Evolutionary conservation across 64 coral and sea anemone species (phyloP), one percentile per base, ranked within the genome.

Genomic region (Stylophora pistillata): DNA sequence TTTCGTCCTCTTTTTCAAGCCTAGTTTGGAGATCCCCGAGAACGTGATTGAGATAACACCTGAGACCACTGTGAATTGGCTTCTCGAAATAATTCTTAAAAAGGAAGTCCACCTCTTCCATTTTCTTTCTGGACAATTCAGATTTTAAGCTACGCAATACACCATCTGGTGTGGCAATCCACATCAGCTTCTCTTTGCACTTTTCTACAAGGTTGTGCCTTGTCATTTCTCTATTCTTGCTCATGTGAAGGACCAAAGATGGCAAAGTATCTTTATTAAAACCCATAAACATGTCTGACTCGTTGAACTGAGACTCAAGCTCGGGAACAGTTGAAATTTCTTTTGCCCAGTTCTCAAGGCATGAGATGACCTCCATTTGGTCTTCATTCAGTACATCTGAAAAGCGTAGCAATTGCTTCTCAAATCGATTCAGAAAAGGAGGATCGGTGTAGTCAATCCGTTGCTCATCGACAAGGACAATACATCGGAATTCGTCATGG

Each of bases 351-450:
- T 64, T 47, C 13, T 58, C 57, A 0, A 98, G 80, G 11, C 66
- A 27, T 13, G 23, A 76, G 52, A 92, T 89, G 1, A 94, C 25
- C 23, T 89, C 26, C 20, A 63, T 65, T 41, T 98, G 76, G 4
- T 92, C 72, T 3, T 66, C 81, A 78, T 58, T 78, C 0, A 98
- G 82, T 13, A 98, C 93, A 26, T 98, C 96, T 58, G 96, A 95
- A 78, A 95, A 98, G 20, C 96, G 86, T 0, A 98, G 81, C 62
- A 98, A 54, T 23, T 98, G 96, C 62, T 98, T 98, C 80, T 98
- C 96, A 62, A 98, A 98, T 56, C 96, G 89, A 87, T 98, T 98
- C 18, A 98, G 92, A 77, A 98, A 98, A 85, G 96, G 96, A 18
- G 96, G 96, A 78, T 98, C 96, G 9, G 96, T 85, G 86, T 86